These are phyloP conservation scores for Cynoglossus semilaevis DNA, from an alignment of 2,113 vertebrate species.

Conservation along the genomic window DNA sequence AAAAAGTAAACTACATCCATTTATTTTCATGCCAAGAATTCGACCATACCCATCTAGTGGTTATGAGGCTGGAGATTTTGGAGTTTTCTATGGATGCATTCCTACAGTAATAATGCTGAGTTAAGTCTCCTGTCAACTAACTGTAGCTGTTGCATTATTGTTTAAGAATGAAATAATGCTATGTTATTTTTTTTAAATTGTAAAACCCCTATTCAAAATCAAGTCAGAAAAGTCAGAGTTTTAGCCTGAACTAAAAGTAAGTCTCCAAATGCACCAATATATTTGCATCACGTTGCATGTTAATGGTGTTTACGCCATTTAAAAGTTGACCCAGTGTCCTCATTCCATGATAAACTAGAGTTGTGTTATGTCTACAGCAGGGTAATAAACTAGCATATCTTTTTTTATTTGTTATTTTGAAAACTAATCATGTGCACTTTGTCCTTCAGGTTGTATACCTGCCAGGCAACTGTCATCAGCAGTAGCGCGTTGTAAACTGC, in stretches of 20 bases:
- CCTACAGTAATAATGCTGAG: background rate
- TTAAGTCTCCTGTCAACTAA: too few species aligned
- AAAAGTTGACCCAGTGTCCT: slow-evolving; percentile 13
- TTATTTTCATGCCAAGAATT: background rate
- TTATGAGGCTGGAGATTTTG: background rate
- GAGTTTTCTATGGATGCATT: background rate
- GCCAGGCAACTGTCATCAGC: slow-evolving; percentile 44
- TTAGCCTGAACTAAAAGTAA: too few species aligned
- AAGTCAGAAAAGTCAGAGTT: too few species aligned
- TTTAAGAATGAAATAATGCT: too few species aligned
- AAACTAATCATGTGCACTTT: background rate
- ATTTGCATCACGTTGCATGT: slow-evolving; percentile 32
- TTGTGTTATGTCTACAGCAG: slow-evolving; percentile 5
- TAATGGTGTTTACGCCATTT: background rate
- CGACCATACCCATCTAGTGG: background rate
- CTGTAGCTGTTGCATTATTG: too few species aligned
- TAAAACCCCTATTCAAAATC: too few species aligned
- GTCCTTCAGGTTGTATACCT: slow-evolving; percentile 23
- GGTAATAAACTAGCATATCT: slow-evolving; percentile 14
- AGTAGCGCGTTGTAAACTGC: slow-evolving; percentile 21
- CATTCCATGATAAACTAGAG: background rate
- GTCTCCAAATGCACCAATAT: slow-evolving; percentile 43
- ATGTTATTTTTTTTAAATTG: too few species aligned
- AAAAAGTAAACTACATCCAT: background rate
- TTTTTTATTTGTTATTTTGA: slow-evolving; percentile 34